Evolutionary conservation across 2,888 invertebrate species (phyloP), one percentile per base, ranked within the genome.

Genomic region (Chrysotoxum bicinctum): DNA sequence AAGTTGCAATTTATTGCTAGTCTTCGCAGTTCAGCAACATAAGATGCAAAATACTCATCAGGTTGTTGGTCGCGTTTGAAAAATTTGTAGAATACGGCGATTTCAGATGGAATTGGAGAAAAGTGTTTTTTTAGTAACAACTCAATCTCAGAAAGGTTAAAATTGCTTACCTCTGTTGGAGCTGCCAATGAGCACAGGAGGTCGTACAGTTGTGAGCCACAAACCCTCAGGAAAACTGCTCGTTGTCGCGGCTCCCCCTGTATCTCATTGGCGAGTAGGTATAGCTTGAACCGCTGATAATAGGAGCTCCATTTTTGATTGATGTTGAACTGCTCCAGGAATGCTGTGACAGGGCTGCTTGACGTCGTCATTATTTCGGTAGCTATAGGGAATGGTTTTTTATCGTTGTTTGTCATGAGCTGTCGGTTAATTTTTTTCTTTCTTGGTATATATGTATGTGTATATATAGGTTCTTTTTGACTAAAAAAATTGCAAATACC

Each of bases 21-120:
- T 37, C 35, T 32, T 21, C 58, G 16, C 16, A 58, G 32, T 9
- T 58, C 58, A 8, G 58, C 35, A 1, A 58, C 58, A 21, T 35
- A 58, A 3, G 16, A 35, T 8, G 16, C 19, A 35, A 35, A 35
- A 19, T 19, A 35, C 32, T 58, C 58, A 32, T 58, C 58, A 12
- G 73, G 43, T 40, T 40, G 73, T 23, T 54, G 62, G 30, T 74
- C 54, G 1, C 52, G 62, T n/a, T 64, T 74, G 21, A 64, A 74
- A 21, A 74, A 74, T 14, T 74, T 64, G 7, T 21, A 54, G 32
- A 74, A 37, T 45, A 32, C 40, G 19, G 54, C 26, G 10, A 64
- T 74, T 32, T 74, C 43, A 30, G 54, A 64, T 43, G 64, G 74
- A 12, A 43, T 54, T 23, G 54, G 69, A 26, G 52, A 14, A 26